Percentiles rank a stretch among this genome's conserved stretches.
These are phyloP conservation scores for Sinocyclocheilus rhinocerous DNA, from an alignment of 2,113 vertebrate genomes.

Conservation along the genomic window DNA sequence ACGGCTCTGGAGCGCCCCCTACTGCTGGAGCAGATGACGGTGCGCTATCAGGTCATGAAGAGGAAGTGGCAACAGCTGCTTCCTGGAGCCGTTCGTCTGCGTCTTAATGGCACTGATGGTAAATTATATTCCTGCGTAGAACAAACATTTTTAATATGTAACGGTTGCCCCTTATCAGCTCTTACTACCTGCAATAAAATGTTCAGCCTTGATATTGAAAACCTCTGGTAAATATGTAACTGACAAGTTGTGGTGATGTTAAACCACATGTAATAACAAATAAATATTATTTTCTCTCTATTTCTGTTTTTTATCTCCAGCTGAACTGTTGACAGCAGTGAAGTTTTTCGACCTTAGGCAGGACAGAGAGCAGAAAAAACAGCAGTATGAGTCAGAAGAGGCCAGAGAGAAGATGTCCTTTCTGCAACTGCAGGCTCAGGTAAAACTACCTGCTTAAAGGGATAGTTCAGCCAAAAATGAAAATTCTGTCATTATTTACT, in stretches of 20 bases:
- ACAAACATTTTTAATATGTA: background rate
- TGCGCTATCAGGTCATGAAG: conserved; percentile 78
- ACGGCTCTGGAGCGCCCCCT: conserved; percentile 75
- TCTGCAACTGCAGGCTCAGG: too few species aligned
- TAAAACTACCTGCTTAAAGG: too few species aligned
- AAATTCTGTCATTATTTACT: too few species aligned
- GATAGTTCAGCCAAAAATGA: too few species aligned
- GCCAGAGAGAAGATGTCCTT: too few species aligned
- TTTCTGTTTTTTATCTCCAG: too few species aligned
- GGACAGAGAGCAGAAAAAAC: too few species aligned
- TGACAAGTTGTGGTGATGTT: background rate
- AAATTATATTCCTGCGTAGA: conserved; percentile 20
- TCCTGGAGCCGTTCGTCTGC: conserved; percentile 66
- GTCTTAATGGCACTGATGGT: conserved; percentile 79
- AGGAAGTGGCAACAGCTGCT: conserved; percentile 76
- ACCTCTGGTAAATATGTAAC: background rate
- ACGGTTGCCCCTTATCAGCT: background rate
- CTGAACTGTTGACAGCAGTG: too few species aligned
- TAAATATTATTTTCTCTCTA: too few species aligned
- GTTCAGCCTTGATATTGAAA: background rate
- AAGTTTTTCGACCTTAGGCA: too few species aligned
- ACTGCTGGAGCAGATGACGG: conserved; percentile 72
- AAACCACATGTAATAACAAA: background rate
- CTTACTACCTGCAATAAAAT: too few species aligned
- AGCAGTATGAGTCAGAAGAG: too few species aligned